phyloP scores from a whole-genome alignment of 92 coral and sea anemone genomes.

The Zoanthus solanderi region DNA sequence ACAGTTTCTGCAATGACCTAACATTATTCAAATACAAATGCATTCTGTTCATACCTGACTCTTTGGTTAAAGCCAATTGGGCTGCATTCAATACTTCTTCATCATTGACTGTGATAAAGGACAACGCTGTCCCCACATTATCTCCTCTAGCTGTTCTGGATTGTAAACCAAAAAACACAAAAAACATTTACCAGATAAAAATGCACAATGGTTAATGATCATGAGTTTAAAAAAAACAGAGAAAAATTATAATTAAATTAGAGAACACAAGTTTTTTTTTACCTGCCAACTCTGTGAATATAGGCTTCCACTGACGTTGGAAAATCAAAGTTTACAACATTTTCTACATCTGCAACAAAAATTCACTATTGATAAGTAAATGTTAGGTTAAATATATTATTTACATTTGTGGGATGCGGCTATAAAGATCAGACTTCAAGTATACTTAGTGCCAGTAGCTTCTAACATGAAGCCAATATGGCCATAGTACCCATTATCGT shows the following conservation, averaged over 20 bases:
- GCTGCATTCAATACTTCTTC: slow-evolving; percentile 68
- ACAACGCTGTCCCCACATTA: slow-evolving; percentile 90
- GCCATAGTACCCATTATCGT: too few species aligned
- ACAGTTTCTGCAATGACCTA: too few species aligned
- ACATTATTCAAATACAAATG: too few species aligned
- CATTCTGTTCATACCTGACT: slow-evolving; percentile 51
- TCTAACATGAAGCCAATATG: too few species aligned
- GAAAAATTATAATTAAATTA: too few species aligned
- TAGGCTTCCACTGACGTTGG: slow-evolving; percentile 93
- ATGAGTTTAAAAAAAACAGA: too few species aligned
- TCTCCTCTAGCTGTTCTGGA: slow-evolving; percentile 97
- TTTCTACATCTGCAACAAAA: slow-evolving; percentile 88
- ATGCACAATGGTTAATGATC: too few species aligned
- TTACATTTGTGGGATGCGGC: too few species aligned
- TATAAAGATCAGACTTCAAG: too few species aligned
- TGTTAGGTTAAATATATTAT: too few species aligned
- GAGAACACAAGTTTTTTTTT: not conserved
- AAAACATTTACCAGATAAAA: not conserved
- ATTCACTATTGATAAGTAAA: not conserved
- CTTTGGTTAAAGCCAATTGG: slow-evolving; percentile 77
- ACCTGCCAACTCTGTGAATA: slow-evolving; percentile 99
- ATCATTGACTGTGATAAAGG: slow-evolving; percentile 83
- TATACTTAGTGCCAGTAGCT: too few species aligned
- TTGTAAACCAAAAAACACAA: not conserved
- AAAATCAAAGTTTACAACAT: slow-evolving; percentile 95